These are phyloP conservation scores for Triplophysa tibetana DNA, from an alignment of 2,113 vertebrate species.

Conservation along the genomic window DNA sequence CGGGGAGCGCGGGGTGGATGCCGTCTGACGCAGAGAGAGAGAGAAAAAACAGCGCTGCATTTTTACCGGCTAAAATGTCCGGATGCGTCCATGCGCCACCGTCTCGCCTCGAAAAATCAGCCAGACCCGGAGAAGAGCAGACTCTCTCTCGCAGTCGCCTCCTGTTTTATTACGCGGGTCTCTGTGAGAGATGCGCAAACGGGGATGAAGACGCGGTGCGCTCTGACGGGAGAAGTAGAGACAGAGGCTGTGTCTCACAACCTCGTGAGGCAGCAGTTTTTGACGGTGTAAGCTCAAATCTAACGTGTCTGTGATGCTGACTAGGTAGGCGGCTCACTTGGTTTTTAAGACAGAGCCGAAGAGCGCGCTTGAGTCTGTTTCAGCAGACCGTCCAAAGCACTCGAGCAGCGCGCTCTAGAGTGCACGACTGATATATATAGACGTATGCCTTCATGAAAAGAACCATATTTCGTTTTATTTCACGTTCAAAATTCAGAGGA, in stretches of 20 bases:
- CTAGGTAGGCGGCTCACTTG: not conserved
- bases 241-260: not conserved
- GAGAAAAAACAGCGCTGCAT: constrained; percentile 58
- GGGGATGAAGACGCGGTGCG: not conserved
- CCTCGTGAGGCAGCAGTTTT: not conserved
- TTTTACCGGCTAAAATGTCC: constrained; percentile 77
- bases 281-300: too few relatives aligned
- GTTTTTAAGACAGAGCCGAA: constrained; percentile 9
- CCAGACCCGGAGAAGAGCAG: constrained; percentile 12
- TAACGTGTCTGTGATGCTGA: not conserved
- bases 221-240: not conserved
- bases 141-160: constrained; percentile 8
- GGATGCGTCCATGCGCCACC: constrained; percentile 77
- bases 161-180: not conserved
- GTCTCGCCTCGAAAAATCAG: constrained; percentile 67
- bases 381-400: not conserved
- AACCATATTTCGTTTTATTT: not conserved
- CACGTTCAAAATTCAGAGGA: not conserved
- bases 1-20: constrained; percentile 69
- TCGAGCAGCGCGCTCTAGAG: constrained; percentile 2
- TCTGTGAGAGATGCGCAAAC: constrained; percentile 1
- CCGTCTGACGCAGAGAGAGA: constrained; percentile 68
- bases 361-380: not conserved
- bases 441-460: not conserved
- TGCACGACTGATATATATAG: not conserved